Evolutionary conservation across 2,797 vertebrate genomes (phyloP), one percentile per base, ranked within the genome.

Genomic region (Novumbra hubbsi): DNA sequence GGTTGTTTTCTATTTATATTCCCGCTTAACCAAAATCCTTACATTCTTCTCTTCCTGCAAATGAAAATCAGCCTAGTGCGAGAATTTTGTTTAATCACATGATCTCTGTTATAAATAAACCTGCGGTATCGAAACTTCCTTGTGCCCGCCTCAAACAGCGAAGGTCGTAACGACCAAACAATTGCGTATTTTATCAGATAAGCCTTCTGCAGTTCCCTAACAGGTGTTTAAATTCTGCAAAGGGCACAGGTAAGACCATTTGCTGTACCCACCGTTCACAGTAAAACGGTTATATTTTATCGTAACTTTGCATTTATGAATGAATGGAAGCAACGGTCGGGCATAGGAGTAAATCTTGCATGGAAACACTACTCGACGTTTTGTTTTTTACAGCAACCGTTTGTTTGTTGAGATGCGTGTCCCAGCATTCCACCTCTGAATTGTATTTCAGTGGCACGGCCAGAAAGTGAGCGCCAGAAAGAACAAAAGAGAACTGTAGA

Each of bases 111-210:
- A 45, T 45, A 45, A 88, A 89, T 83, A 87, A 85, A 71, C 84
- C 81, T 62, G 84, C 32, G 78, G 79, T 79, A 83, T 78, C 65
- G 57, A 79, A 81, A 78, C 73, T 81, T 76, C 48, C 73, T 48
- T 6, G 16, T 4, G n/a, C 34, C 45, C 15, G 24, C 7, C 65
- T 32, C 21, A 45, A 30, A 30, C 70, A 60, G 68, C 73, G 87
- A 89, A 91, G 89, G 86, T 88, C 85, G 82, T 79, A 27, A 60
- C 76, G 81, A 32, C 65, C 76, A 74, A 77, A 64, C 70, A 76
- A 70, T 48, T 76, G 70, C 52, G 30, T 60, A 24, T 60, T 19
- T 24, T 24, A 60, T n/a, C 55, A 4, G 21, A 60, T 27, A 14
- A 60, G 24, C 11, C 50, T 45, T 45, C 50, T 55, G 50, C 50